A percentile compares a stretch with the other conserved stretches of the same genome.
Conservation (phyloP, 2,113 vertebrate species). For the Hoplias malabaricus region DNA sequence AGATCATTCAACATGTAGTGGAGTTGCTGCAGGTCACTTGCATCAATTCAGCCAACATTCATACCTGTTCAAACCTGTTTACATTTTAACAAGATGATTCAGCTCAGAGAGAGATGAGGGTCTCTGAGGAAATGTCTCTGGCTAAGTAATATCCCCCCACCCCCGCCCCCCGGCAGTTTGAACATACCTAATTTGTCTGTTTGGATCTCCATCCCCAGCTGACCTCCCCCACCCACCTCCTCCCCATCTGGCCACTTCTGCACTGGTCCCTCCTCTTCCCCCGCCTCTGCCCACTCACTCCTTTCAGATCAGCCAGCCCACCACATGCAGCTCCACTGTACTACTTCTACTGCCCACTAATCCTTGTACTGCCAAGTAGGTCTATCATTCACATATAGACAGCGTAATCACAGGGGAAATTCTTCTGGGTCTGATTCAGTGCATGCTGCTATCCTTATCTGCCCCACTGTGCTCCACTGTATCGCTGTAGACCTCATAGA, state of each 20-base stretch:
- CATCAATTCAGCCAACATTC: background rate
- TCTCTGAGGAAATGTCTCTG: background rate
- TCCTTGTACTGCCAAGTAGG: conserved; percentile 15
- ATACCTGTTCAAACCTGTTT: background rate
- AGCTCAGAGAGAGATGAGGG: conserved; percentile 3
- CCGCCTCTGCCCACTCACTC: background rate
- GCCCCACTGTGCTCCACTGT: background rate
- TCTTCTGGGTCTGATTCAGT: conserved; percentile 2
- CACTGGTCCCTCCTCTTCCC: background rate
- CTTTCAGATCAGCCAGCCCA: conserved; percentile 20
- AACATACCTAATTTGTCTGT: conserved; percentile 40
- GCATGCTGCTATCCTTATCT: background rate
- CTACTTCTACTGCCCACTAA: conserved; percentile 19
- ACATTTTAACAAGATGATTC: conserved; percentile 35
- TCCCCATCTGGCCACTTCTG: conserved; percentile 21
- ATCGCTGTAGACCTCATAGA: background rate
- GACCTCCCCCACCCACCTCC: too few relatives aligned
- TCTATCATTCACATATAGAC: conserved; percentile 21
- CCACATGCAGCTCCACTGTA: background rate
- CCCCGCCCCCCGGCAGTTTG: conserved; percentile 11
- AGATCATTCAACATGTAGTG: background rate
- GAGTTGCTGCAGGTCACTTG: background rate
- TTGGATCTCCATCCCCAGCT: conserved; percentile 34
- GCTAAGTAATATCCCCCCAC: conserved; percentile 12
- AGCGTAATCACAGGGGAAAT: conserved; percentile 15